Evolutionary conservation across 2,113 vertebrate genomes (phyloP).

Genomic region (Oreocharis arfaki): DNA sequence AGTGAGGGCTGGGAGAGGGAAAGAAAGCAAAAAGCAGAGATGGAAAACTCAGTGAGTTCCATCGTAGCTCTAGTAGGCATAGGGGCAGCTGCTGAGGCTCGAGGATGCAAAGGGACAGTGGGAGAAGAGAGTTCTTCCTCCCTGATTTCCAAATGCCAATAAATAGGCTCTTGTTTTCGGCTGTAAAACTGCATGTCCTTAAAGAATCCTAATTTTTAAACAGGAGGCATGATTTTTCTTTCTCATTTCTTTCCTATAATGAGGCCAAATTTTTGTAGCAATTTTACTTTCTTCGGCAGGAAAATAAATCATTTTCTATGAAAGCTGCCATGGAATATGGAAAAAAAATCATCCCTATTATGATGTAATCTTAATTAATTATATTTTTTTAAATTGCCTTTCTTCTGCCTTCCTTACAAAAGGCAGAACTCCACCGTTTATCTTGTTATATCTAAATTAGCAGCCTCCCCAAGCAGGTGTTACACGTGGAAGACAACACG

Average conservation of each 20-base stretch:
- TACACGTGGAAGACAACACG: conserved; percentile 50
- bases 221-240: not conserved
- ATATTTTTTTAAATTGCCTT: not conserved
- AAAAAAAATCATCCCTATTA: not conserved
- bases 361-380: not conserved
- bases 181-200: not conserved
- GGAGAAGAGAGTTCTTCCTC: not conserved
- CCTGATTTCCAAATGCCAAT: not conserved
- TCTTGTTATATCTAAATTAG: conserved; percentile 57
- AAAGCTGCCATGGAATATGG: not conserved
- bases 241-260: not conserved
- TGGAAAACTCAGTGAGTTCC: not conserved
- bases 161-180: not conserved
- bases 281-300: not conserved
- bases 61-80: not conserved
- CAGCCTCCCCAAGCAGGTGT: conserved; percentile 54
- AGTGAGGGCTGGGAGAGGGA: not conserved
- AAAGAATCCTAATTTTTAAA: not conserved
- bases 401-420: not conserved
- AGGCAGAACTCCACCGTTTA: not conserved
- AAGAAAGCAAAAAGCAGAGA: not conserved
- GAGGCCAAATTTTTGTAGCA: not conserved
- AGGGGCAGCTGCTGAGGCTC: not conserved
- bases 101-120: not conserved
- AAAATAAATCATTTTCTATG: not conserved